These are phyloP conservation scores for Spinibarbus caldwelli DNA, from an alignment of 2,797 vertebrate genomes.

Conservation along the genomic window DNA sequence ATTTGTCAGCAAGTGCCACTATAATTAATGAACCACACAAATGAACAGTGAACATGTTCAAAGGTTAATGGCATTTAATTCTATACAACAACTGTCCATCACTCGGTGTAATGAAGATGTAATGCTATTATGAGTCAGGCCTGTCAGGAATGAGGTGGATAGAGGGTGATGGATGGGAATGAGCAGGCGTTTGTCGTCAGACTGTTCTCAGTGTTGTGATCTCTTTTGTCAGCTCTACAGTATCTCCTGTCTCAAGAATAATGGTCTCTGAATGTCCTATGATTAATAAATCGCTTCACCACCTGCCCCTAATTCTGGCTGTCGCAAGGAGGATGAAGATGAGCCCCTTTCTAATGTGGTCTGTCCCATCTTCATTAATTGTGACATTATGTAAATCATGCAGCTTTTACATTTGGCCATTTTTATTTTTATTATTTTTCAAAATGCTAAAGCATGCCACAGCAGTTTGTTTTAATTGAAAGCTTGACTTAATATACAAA, in stretches of 20 bases:
- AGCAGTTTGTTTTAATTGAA: background rate
- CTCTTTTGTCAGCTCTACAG: slow-evolving; percentile 8
- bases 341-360: background rate
- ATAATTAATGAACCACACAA: background rate
- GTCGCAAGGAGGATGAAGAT: slow-evolving; percentile 1
- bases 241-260: background rate
- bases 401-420: background rate
- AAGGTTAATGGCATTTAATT: slow-evolving; percentile 6
- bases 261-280: slow-evolving; percentile 26
- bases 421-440: no score
- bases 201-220: slow-evolving; percentile 2
- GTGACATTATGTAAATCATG: background rate
- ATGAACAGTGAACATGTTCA: background rate
- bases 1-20: background rate
- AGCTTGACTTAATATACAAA: background rate
- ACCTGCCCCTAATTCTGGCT: slow-evolving; percentile 17
- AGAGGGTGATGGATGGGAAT: background rate
- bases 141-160: slow-evolving; percentile 8
- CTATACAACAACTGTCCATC: background rate
- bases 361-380: background rate
- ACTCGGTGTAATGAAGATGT: background rate
- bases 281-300: slow-evolving; percentile 1
- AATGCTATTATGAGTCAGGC: background rate
- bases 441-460: background rate
- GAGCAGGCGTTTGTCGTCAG: background rate